phyloP scores from a whole-genome alignment of 2,888 invertebrate species.

The Siphonodentalium dalli region DNA sequence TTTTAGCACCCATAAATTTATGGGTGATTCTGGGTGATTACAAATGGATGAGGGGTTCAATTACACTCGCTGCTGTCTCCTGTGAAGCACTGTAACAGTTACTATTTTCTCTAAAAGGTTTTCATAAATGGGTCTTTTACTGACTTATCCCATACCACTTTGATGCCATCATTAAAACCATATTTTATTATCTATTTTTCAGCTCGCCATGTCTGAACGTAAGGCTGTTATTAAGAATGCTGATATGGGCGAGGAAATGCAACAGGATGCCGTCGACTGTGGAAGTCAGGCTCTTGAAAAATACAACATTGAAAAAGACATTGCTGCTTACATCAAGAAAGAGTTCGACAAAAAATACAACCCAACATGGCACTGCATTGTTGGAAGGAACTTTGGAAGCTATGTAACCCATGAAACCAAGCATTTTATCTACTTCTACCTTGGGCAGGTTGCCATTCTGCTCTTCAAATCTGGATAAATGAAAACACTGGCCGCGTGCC shows the following conservation, averaged over 20 bases:
- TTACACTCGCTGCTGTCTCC: no score
- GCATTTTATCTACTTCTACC: constrained; percentile 99
- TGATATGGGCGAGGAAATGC: constrained; percentile 99
- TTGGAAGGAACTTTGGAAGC: constrained; percentile 97
- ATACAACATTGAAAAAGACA: constrained; percentile 99
- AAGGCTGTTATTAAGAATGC: constrained; percentile 99
- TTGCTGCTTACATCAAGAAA: constrained; percentile 98
- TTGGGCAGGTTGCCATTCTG: constrained; percentile 97
- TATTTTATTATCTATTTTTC: constrained; percentile 1
- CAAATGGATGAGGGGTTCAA: no score
- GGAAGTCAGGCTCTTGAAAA: constrained; percentile 98
- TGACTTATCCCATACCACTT: no score
- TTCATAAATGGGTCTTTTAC: no score
- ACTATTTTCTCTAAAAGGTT: no score
- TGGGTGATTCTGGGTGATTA: no score
- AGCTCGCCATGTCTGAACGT: constrained; percentile 41
- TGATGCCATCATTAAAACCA: no score
- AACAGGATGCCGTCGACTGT: constrained; percentile 99
- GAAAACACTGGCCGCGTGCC: no score
- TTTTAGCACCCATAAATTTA: no score
- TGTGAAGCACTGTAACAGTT: no score
- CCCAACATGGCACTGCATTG: constrained; percentile 99
- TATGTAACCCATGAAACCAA: constrained; percentile 81
- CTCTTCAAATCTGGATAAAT: constrained; percentile 98
- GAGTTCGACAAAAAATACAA: constrained; percentile 99